These are phyloP conservation scores for Sphaerophoria taeniata DNA, from an alignment of 2,888 invertebrate genomes.

Conservation along the genomic window DNA sequence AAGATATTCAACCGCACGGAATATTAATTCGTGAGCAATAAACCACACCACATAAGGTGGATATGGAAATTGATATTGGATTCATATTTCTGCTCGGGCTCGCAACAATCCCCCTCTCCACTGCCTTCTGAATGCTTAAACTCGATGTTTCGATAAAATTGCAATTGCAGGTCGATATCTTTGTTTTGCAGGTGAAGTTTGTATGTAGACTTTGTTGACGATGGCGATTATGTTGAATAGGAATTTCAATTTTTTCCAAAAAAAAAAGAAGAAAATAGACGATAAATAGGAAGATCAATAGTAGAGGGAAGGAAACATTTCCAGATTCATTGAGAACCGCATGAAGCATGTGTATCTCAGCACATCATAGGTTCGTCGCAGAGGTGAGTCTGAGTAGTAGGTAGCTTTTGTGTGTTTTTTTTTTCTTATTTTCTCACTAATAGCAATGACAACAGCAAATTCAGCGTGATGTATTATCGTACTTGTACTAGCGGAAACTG, in stretches of 20 bases:
- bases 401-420: not conserved
- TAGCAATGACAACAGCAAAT: constrained; percentile 27
- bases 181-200: constrained; percentile 9
- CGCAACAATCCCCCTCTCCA: not conserved
- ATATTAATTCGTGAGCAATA: constrained; percentile 44
- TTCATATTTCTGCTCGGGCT: not conserved
- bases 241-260: not conserved
- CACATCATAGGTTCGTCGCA: constrained; percentile 7
- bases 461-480: constrained; percentile 30
- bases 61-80: not conserved
- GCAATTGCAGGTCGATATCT: constrained; percentile 39
- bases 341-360: constrained; percentile 48
- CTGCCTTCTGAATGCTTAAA: not conserved
- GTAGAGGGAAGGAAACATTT: not conserved
- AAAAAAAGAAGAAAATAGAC: not conserved
- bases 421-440: constrained; percentile 12
- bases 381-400: constrained; percentile 7
- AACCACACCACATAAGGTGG: constrained; percentile 1
- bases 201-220: constrained; percentile 24
- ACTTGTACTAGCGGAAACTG: constrained; percentile 52
- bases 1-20: constrained; percentile 60
- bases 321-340: constrained; percentile 54
- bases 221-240: constrained; percentile 6
- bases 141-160: not conserved
- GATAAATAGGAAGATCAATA: constrained; percentile 36